Base-by-base conservation (phyloP, 2,797 vertebrate species). In the Corythornis leucogaster region DNA sequence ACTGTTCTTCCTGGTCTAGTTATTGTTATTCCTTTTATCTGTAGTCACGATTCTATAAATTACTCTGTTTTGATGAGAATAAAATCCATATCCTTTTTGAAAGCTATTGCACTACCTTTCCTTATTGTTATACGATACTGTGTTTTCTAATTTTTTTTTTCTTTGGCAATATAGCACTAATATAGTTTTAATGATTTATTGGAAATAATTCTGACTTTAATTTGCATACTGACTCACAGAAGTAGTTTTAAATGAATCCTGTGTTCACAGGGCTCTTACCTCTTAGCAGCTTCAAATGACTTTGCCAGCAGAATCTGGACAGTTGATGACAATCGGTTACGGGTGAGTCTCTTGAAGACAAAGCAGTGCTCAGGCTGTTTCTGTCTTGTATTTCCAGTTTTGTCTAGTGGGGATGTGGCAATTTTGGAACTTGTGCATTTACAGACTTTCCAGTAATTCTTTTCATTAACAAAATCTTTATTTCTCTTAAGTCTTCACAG, bases 271-370 rank as follows among this genome's bases (percentile, higher is more conserved):
- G 99, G 99, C 22, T 98, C 99, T 11, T 99, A 98, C 95, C 97
- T 99, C 88, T 97, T 99, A 86, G 99, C 99, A 15, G 98, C 99
- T 57, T 99, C 99, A 28, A 99, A 99, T 80, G 99, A 99, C 96
- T 99, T 99, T 82, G 99, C 99, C 64, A 99, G 99, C 95, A 98
- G 99, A 71, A 99, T 99, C 94, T 99, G 99, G 99, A 99, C 99
- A 0, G 98, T 99, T 10, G 99, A 99, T 24, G 99, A 99, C 97
- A 98, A 97, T 97, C 98, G 99, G 24, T 98, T 99, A 93, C 98
- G 99, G 97, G 99, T 99, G 94, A 98, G 98, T 96, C 9, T 40
- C 16, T 4, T 35, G 57, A 48, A 66, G 50, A 16, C 45, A 73
- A 50, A 69, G 16, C 18, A 17, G 25, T 19, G 15, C 16, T 7